Percentiles rank a stretch among this genome's conserved stretches.
phyloP scores from a whole-genome alignment of 2,113 vertebrate genomes.

The Ardeotis arabs region DNA sequence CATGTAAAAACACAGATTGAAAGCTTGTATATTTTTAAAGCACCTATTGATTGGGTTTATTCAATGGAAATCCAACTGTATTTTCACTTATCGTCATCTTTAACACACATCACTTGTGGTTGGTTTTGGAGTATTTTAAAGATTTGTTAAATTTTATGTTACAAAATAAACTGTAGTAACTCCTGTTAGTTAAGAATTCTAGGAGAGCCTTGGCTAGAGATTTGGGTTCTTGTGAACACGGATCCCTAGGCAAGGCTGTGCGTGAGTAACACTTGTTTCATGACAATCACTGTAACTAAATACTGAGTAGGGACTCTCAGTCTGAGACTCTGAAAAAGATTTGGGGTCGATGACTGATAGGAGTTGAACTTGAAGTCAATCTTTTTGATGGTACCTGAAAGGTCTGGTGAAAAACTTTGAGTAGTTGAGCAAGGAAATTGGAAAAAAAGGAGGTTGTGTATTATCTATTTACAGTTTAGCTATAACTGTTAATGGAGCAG shows the following conservation, averaged over 20 bases:
- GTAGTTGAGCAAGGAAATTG: not conserved
- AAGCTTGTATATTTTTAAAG: not conserved
- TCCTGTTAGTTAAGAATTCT: not conserved
- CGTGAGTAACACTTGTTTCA: not conserved
- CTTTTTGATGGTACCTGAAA: not conserved
- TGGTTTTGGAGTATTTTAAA: not conserved
- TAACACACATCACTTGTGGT: not conserved
- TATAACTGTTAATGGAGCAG: not conserved
- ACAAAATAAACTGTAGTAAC: not conserved
- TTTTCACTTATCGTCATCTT: not conserved
- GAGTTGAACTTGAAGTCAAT: not conserved
- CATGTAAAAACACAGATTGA: not conserved
- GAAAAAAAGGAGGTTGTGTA: not conserved
- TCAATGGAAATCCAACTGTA: not conserved
- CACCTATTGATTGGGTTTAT: not conserved
- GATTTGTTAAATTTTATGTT: not conserved
- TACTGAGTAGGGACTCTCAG: not conserved
- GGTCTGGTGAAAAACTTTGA: not conserved
- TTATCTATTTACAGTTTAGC: not conserved
- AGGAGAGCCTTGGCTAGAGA: not conserved
- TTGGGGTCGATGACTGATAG: not conserved
- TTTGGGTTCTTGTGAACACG: not conserved
- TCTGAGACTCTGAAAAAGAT: not conserved
- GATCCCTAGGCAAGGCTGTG: not conserved
- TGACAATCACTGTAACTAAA: not conserved